Percentiles rank a stretch among this genome's conserved stretches.
These are phyloP conservation scores for Gari tellinella DNA, from an alignment of 2,888 invertebrate species.

Conservation along the genomic window DNA sequence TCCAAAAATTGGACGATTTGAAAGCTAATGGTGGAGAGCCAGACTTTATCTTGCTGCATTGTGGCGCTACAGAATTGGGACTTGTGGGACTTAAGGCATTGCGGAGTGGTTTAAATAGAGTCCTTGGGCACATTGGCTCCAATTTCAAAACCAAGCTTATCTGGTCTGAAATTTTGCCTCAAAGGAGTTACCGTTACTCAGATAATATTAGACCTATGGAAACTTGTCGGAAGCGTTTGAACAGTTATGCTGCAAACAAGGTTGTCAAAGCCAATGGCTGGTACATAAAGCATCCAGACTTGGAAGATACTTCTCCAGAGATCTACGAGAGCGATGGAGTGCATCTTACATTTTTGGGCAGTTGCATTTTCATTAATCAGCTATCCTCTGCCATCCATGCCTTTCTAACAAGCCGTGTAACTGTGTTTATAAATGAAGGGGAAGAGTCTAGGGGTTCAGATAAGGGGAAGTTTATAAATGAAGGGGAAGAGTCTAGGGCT, in stretches of 20 bases:
- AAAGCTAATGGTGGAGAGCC: neutral
- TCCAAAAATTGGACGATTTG: neutral
- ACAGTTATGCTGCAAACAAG: neutral
- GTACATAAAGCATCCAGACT: too few species aligned
- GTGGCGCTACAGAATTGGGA: conserved; percentile 2
- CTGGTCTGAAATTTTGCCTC: conserved; percentile 7
- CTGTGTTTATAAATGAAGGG: too few species aligned
- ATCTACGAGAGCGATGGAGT: too few species aligned
- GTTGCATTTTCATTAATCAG: too few species aligned
- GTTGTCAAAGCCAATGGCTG: too few species aligned
- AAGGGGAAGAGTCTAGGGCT: too few species aligned
- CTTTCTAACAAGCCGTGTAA: too few species aligned
- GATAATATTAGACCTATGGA: neutral
- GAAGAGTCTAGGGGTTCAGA: too few species aligned
- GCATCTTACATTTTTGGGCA: too few species aligned
- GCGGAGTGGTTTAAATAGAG: neutral
- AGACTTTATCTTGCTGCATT: neutral
- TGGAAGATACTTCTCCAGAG: too few species aligned
- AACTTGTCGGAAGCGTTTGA: neutral
- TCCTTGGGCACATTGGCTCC: neutral
- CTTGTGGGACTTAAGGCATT: neutral
- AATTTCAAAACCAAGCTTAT: neutral
- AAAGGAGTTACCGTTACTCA: neutral
- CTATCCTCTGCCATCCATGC: too few species aligned
- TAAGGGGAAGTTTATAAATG: too few species aligned